phyloP scores from a whole-genome alignment of 2,888 invertebrate species.

The Megamerina dolium region DNA sequence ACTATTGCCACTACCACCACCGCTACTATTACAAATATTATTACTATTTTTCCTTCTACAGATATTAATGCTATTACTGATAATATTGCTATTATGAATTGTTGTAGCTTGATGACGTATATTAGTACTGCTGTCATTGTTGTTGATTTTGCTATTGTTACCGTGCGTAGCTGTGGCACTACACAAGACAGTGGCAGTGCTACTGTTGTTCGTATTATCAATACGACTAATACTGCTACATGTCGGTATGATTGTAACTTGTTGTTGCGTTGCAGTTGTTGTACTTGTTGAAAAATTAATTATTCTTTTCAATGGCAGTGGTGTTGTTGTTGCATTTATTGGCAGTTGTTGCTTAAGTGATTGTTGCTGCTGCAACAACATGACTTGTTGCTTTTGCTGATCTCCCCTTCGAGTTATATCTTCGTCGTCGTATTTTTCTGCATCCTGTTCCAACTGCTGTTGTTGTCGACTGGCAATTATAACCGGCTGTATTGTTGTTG shows the following conservation, averaged over 20 bases:
- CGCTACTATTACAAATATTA: slow-evolving; percentile 25
- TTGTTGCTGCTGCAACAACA: slow-evolving; percentile 16
- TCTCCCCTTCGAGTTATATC: background rate
- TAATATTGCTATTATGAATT: no score
- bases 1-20: slow-evolving; percentile 18
- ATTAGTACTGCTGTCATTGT: slow-evolving; percentile 17
- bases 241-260: no score
- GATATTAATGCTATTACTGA: slow-evolving; percentile 19
- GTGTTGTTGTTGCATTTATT: slow-evolving; percentile 16
- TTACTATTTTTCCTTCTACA: no score
- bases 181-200: slow-evolving; percentile 15
- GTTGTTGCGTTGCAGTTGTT: slow-evolving; percentile 14
- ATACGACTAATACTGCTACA: no score
- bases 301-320: no score
- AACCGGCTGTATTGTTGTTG: background rate
- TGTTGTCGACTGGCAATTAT: background rate
- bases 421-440: background rate
- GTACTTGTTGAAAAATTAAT: slow-evolving; percentile 21
- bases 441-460: background rate
- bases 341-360: slow-evolving; percentile 13
- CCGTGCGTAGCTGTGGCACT: slow-evolving; percentile 2
- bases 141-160: slow-evolving; percentile 11
- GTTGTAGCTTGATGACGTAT: no score
- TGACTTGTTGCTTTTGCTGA: slow-evolving; percentile 22
- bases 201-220: no score